Percentiles rank a stretch among this genome's conserved stretches.
Evolutionary conservation across 2,113 vertebrate genomes (phyloP).

Genomic region (Phaethon lepturus): DNA sequence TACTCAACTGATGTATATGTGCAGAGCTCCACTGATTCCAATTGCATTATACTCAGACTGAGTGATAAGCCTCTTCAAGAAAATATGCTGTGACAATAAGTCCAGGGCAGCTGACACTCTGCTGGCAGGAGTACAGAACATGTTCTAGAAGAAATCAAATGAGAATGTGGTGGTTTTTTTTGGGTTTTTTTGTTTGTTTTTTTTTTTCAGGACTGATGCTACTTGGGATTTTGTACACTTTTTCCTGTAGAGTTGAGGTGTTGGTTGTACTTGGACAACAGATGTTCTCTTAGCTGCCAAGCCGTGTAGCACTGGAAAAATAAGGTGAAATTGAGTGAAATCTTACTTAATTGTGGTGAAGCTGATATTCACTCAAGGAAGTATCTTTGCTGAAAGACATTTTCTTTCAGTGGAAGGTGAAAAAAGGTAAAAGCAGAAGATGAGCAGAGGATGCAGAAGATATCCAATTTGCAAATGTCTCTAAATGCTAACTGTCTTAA

Average conservation of each 20-base stretch:
- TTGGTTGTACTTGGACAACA: neutral
- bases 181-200: neutral
- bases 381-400: neutral
- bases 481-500: neutral
- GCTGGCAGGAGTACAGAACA: neutral
- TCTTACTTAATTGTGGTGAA: neutral
- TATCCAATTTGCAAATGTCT: neutral
- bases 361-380: neutral
- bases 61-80: neutral
- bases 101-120: neutral
- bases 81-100: neutral
- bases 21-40: neutral
- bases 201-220: neutral
- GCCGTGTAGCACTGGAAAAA: neutral
- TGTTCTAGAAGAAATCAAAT: neutral
- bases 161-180: accelerated
- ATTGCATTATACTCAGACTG: neutral
- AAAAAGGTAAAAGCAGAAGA: neutral
- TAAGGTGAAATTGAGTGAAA: neutral
- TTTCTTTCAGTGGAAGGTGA: neutral
- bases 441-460: neutral
- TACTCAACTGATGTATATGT: neutral
- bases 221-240: neutral
- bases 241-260: neutral
- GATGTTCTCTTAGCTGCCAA: neutral